Evolutionary conservation across 1,140 invertebrate species (phyloP).

Genomic region (Ectropis grisescens): DNA sequence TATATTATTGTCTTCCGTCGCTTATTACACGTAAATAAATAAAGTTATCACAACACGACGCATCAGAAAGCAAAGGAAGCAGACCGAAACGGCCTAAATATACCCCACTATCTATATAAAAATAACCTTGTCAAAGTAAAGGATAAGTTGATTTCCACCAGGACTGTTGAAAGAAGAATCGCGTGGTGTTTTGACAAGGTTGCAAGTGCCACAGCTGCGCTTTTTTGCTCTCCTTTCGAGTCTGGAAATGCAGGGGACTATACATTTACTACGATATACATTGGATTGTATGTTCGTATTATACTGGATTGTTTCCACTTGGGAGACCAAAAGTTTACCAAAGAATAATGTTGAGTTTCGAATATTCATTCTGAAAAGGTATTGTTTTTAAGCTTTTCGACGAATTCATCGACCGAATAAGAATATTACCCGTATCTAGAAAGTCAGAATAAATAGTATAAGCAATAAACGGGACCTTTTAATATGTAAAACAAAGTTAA

Average conservation of each 20-base stretch:
- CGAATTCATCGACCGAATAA: too few relatives aligned
- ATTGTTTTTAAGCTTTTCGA: too few relatives aligned
- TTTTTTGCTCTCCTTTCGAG: slow-evolving; percentile 42
- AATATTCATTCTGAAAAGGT: too few relatives aligned
- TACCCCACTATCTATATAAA: too few relatives aligned
- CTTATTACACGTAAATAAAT: slow-evolving; percentile 3
- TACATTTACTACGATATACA: slow-evolving; percentile 13
- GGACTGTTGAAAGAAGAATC: slow-evolving; percentile 18
- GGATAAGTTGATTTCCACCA: slow-evolving; percentile 6
- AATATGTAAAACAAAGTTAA: too few relatives aligned
- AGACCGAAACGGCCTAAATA: slow-evolving; percentile 43
- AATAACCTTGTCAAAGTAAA: slow-evolving; percentile 39
- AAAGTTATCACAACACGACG: slow-evolving; percentile 13
- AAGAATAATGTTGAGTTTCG: too few relatives aligned
- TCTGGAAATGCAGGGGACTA: slow-evolving; percentile 44
- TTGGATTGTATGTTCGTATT: slow-evolving; percentile 21
- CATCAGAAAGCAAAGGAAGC: slow-evolving; percentile 14
- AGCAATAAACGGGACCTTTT: too few relatives aligned
- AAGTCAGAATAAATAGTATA: too few relatives aligned
- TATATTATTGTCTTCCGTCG: too few relatives aligned
- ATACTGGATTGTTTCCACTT: too few relatives aligned
- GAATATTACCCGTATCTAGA: too few relatives aligned
- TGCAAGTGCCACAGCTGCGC: slow-evolving; percentile 36
- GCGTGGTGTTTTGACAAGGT: slow-evolving; percentile 41
- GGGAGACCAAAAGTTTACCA: too few relatives aligned